These are phyloP conservation scores for Spheniscus mendiculus DNA, from an alignment of 2,113 vertebrate species.

Conservation along the genomic window DNA sequence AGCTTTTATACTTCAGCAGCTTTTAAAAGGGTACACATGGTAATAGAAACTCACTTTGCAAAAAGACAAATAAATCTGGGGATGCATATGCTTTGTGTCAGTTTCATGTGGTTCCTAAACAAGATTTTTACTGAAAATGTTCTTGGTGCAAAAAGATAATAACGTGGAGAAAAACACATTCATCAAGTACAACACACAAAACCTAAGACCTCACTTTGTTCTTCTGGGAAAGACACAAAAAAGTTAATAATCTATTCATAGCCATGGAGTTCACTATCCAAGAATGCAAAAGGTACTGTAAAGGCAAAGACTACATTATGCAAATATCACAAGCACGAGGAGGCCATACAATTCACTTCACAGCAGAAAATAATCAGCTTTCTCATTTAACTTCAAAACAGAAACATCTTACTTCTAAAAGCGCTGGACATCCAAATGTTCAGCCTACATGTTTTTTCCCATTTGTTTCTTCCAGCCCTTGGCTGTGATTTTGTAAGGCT, in stretches of 20 bases:
- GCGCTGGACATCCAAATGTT: background rate
- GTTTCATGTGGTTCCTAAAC: conserved; percentile 64
- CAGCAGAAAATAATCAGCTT: background rate
- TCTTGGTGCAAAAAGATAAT: conserved; percentile 50
- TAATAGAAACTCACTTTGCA: conserved; percentile 67
- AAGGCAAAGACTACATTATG: background rate
- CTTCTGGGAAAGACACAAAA: conserved; percentile 17
- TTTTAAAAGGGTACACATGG: conserved; percentile 61
- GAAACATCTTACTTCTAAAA: background rate
- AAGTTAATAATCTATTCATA: conserved; percentile 50
- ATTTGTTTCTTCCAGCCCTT: background rate
- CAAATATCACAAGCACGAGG: background rate
- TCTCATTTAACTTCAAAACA: background rate
- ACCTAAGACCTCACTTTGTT: background rate
- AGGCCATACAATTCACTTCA: background rate
- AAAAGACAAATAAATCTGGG: conserved; percentile 69
- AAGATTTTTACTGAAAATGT: conserved; percentile 72
- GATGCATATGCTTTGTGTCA: conserved; percentile 58
- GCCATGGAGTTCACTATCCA: background rate
- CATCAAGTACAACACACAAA: conserved; percentile 31
- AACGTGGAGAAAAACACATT: conserved; percentile 42
- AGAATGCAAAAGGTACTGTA: background rate
- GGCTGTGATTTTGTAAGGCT: background rate
- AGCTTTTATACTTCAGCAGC: conserved; percentile 61
- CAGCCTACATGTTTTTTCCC: background rate